phyloP scores from a whole-genome alignment of 2,888 invertebrate genomes.

The Aphrophora alni region DNA sequence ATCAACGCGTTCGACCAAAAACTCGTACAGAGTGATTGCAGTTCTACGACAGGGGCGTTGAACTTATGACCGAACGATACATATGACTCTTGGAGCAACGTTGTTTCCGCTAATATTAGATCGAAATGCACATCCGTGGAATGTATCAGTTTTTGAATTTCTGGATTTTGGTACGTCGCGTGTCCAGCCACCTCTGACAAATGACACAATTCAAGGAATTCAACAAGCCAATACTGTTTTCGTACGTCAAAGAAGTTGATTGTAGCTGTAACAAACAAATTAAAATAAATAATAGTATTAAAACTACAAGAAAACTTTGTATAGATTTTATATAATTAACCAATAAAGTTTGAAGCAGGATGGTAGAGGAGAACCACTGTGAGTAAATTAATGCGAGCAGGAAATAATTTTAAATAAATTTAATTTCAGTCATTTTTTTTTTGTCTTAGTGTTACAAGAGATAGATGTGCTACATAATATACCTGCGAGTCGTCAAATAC shows the following conservation, averaged over 20 bases:
- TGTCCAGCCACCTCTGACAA: neutral
- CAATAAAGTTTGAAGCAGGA: too few species aligned
- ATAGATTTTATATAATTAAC: too few species aligned
- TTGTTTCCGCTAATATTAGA: neutral
- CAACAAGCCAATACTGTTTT: neutral
- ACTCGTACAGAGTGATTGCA: neutral
- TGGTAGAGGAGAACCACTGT: too few species aligned
- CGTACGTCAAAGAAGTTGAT: neutral
- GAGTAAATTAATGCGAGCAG: too few species aligned
- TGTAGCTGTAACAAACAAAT: neutral
- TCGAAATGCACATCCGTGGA: neutral
- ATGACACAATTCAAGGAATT: neutral
- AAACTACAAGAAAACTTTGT: too few species aligned
- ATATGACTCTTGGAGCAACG: neutral
- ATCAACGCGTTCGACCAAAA: neutral
- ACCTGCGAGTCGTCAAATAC: too few species aligned
- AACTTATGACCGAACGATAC: neutral
- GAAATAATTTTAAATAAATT: too few species aligned
- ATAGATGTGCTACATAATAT: too few species aligned
- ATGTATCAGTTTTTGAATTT: neutral
- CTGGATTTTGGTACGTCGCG: neutral
- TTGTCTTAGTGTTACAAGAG: too few species aligned
- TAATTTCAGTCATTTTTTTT: too few species aligned
- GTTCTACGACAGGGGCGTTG: neutral
- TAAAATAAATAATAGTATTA: too few species aligned